Evolutionary conservation across 2,888 invertebrate species (phyloP).

Genomic region (Electrophaes corylata): DNA sequence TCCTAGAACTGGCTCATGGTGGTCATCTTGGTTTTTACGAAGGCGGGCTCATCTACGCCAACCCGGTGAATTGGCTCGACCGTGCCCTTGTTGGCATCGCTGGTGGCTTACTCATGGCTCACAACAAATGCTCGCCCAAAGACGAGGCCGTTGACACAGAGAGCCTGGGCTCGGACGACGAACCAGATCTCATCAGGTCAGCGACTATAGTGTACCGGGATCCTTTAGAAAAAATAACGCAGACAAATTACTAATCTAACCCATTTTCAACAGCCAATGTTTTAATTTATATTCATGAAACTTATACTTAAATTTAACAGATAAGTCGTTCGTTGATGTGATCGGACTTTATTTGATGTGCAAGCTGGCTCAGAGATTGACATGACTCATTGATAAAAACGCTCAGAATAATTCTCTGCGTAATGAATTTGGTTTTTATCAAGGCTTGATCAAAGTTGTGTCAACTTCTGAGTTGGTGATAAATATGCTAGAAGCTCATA

Average conservation of each 20-base stretch:
- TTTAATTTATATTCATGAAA: neutral
- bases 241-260: slow-evolving; percentile 6
- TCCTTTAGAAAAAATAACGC: slow-evolving; percentile 62
- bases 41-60: slow-evolving; percentile 93
- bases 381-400: slow-evolving; percentile 9
- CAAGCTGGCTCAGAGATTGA: slow-evolving; percentile 5
- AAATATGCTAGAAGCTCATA: slow-evolving; percentile 31
- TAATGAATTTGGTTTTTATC: slow-evolving; percentile 14
- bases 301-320: neutral
- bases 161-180: slow-evolving; percentile 52
- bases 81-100: slow-evolving; percentile 92
- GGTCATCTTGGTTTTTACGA: slow-evolving; percentile 98
- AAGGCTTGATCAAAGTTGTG: slow-evolving; percentile 9
- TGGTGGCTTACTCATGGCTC: slow-evolving; percentile 88
- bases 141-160: slow-evolving; percentile 39
- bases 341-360: neutral
- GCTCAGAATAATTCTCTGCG: slow-evolving; percentile 7
- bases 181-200: slow-evolving; percentile 73
- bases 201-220: slow-evolving; percentile 73
- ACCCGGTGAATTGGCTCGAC: slow-evolving; percentile 97
- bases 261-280: slow-evolving; percentile 3
- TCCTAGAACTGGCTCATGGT: slow-evolving; percentile 93
- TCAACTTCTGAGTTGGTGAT: slow-evolving; percentile 28
- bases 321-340: neutral
- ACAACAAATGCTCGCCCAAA: slow-evolving; percentile 74